Base-by-base conservation (phyloP, 2,113 vertebrate genomes). In the Oncorhynchus tshawytscha region DNA sequence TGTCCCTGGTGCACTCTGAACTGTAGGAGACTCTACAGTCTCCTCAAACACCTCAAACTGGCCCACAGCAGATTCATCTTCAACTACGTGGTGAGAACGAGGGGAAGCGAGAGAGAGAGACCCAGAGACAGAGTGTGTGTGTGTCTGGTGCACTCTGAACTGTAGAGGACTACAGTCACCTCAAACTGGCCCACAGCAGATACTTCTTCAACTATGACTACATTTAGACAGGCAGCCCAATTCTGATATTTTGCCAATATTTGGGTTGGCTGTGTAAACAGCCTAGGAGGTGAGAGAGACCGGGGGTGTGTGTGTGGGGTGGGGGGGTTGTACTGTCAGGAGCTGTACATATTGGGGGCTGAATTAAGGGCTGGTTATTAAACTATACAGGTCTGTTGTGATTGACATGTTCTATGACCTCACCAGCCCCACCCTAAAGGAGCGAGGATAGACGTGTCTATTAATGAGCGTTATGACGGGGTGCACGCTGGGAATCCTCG, bases 61-160 rank as follows among this genome's bases (percentile, higher is more conserved):
- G 99, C 97, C 83, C 97, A 99, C 86, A 98, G 96, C 86, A 95
- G 97, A 79, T 99, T 99, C 92, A 98, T 98, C 89, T 99, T 99
- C 88, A 98, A 96, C 92, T 99, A 99, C 66, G 96, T 99, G 92
- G 97, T 99, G 88, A 95, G 96, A 85, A 1, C 20, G 13, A 4
- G 51, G 5, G 31, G 1, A 6, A 5, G 31, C 1, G 5, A 31
- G 31, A 31, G 31, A 31, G 96, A 85, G 2, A 24, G 13, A 16
- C 12, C 31, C 96, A 85, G 2, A n/a, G 49, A 15, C 27, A 27
- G 49, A 0, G 9, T 11, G 39, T 11, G 39, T 45, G 8, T 99
- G 97, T 84, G 97, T 97, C 0, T 99, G 97, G 97, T 99, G 97
- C 81, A 98, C 97, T 0, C 89, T 99, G 79, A 99, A 99, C 89